phyloP scores from a whole-genome alignment of 2,888 invertebrate species.

The Byasa hedistus region DNA sequence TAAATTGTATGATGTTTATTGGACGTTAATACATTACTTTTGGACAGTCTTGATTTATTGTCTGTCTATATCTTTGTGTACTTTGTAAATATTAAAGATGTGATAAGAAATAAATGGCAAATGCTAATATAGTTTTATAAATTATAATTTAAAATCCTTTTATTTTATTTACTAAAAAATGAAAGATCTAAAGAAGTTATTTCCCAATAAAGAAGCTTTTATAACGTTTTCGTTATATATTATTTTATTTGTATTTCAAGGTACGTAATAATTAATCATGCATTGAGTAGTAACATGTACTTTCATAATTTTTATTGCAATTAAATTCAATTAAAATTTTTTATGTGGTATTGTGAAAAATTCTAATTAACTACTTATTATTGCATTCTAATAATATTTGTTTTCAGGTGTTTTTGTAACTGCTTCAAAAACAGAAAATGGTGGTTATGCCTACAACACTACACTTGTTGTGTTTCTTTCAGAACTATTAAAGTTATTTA shows the following conservation, averaged over 20 bases:
- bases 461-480: slow-evolving; percentile 93
- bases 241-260: slow-evolving; percentile 94
- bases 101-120: neutral
- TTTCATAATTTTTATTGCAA: too few relatives aligned
- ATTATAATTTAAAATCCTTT: neutral
- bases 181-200: slow-evolving; percentile 83
- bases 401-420: slow-evolving; percentile 93
- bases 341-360: neutral
- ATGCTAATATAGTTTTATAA: neutral
- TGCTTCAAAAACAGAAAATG: slow-evolving; percentile 90
- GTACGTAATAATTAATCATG: slow-evolving; percentile 71
- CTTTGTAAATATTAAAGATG: neutral
- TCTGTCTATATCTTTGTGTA: neutral
- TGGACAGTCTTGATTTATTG: neutral
- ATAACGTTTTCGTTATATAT: slow-evolving; percentile 92
- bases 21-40: neutral
- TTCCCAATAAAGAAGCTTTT: slow-evolving; percentile 90
- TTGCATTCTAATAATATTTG: neutral
- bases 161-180: slow-evolving; percentile 41
- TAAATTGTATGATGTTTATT: neutral
- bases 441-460: slow-evolving; percentile 92
- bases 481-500: slow-evolving; percentile 90
- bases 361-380: neutral
- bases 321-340: too few relatives aligned
- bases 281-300: too few relatives aligned